Conservation (phyloP, 2,888 invertebrate species). For the Apantesis nais region DNA sequence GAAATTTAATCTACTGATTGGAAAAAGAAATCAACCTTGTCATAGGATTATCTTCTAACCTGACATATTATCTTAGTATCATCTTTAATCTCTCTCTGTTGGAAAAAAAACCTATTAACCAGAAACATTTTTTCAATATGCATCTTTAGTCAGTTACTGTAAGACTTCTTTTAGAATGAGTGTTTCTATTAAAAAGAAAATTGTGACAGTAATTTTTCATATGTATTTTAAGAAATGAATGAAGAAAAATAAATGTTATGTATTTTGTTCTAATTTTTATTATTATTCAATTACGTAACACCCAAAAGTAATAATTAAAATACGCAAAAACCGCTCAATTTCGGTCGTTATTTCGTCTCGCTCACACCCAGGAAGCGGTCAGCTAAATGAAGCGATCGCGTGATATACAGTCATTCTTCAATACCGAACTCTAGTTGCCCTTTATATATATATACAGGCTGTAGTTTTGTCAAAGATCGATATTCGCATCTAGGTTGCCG, state of each 20-base stretch:
- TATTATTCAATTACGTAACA: constrained; percentile 9
- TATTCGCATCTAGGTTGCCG: constrained; percentile 6
- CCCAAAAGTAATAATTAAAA: constrained; percentile 46
- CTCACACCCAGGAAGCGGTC: constrained; percentile 56
- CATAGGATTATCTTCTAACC: too few species aligned
- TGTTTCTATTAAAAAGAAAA: too few species aligned
- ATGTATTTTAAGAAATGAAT: too few species aligned
- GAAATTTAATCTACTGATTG: too few species aligned
- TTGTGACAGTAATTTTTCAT: too few species aligned
- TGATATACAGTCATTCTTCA: constrained; percentile 73
- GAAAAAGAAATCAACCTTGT: too few species aligned
- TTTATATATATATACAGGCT: constrained; percentile 54
- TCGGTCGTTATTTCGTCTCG: constrained; percentile 39
- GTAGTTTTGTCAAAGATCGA: constrained; percentile 38
- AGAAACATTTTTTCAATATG: too few species aligned
- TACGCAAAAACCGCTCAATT: constrained; percentile 45
- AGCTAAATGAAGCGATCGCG: constrained; percentile 81
- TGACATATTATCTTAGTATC: too few species aligned
- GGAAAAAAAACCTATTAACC: too few species aligned
- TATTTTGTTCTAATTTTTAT: background rate
- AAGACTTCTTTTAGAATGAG: too few species aligned
- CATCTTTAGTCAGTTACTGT: too few species aligned
- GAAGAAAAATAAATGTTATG: background rate
- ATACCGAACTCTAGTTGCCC: constrained; percentile 57
- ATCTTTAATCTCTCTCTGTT: too few species aligned